Percentiles rank a stretch among this genome's conserved stretches.
phyloP scores from a whole-genome alignment of 2,113 vertebrate genomes.

The Bos indicus region DNA sequence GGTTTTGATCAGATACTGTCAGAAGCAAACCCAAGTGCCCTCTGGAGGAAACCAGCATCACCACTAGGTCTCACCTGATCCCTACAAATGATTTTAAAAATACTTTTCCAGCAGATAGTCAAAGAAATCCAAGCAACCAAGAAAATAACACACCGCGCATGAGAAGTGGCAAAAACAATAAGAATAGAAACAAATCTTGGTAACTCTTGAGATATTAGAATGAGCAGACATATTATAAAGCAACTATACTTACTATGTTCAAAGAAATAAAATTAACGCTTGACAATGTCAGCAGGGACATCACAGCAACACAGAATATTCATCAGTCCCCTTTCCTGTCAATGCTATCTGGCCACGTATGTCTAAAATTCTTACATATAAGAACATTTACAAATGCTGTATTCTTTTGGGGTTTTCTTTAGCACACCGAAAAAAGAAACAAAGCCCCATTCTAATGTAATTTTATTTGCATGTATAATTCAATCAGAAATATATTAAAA shows the following conservation, averaged over 20 bases:
- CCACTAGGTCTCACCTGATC: not conserved
- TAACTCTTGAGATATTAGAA: not conserved
- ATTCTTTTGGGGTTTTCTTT: not conserved
- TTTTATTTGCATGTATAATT: not conserved
- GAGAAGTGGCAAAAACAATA: not conserved
- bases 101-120: not conserved
- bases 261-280: not conserved
- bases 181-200: not conserved
- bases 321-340: not conserved
- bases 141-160: not conserved
- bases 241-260: not conserved
- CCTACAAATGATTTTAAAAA: not conserved
- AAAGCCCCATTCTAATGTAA: not conserved
- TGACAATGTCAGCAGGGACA: not conserved
- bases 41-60: not conserved
- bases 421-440: not conserved
- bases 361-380: not conserved
- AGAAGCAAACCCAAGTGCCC: not conserved
- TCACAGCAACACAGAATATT: not conserved
- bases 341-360: not conserved
- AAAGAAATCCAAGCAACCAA: not conserved
- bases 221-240: not conserved
- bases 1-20: not conserved
- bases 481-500: not conserved
- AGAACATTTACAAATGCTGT: not conserved